These are phyloP conservation scores for Lycopodina hypogea DNA, from an alignment of 37 sponge, comb jelly and placozoan species.

Conservation along the genomic window DNA sequence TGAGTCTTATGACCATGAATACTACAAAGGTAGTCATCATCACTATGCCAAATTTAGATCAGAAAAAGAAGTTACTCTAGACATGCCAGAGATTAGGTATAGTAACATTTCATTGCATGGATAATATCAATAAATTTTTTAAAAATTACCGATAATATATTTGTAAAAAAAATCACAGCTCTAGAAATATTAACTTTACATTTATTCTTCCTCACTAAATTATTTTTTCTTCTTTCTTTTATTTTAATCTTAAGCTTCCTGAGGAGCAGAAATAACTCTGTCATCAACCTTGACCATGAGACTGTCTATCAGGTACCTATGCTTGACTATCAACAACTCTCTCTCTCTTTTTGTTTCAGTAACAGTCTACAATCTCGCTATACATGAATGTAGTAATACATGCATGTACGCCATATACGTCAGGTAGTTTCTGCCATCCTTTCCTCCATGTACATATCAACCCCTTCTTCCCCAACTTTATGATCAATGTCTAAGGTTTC, in stretches of 20 bases:
- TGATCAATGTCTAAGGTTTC: no score
- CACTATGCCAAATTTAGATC: no score
- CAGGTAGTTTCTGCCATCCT: not conserved
- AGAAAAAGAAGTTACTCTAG: no score
- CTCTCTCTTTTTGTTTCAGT: not conserved
- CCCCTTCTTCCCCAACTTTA: no score
- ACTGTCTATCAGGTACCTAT: constrained; percentile 63
- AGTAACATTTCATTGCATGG: no score
- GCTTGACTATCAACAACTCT: no score
- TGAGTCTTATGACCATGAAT: no score
- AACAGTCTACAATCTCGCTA: not conserved
- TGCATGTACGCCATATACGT: not conserved
- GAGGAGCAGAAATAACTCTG: constrained; percentile 58
- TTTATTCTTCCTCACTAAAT: not conserved
- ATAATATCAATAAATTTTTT: no score
- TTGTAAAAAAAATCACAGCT: no score
- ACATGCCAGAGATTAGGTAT: no score
- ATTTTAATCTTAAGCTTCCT: constrained; percentile 62
- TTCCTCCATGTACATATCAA: not conserved
- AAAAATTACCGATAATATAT: no score
- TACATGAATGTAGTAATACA: not conserved
- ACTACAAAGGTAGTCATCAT: no score
- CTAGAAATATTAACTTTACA: not conserved
- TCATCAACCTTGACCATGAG: constrained; percentile 56
- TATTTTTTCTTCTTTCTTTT: not conserved